phyloP scores from a whole-genome alignment of 2,888 invertebrate species.

The Cantharis rufa region DNA sequence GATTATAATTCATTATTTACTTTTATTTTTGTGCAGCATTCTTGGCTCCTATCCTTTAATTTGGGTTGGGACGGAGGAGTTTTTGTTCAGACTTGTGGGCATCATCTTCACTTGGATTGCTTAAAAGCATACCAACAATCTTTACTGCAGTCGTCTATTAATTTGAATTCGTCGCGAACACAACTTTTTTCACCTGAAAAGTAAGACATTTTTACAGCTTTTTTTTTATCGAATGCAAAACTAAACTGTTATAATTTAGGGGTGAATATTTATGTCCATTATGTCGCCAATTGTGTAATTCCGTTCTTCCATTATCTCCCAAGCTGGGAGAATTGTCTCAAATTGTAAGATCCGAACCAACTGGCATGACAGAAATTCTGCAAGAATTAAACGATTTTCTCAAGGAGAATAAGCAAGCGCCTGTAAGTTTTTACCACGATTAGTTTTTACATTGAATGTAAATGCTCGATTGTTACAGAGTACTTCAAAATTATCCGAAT shows the following conservation, averaged over 20 bases:
- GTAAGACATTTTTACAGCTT: slow-evolving; percentile 52
- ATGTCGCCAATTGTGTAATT: slow-evolving; percentile 89
- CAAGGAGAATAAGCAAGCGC: slow-evolving; percentile 68
- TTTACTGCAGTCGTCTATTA: slow-evolving; percentile 52
- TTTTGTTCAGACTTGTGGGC: slow-evolving; percentile 94
- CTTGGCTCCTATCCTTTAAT: slow-evolving; percentile 79
- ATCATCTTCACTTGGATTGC: slow-evolving; percentile 94
- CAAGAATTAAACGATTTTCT: slow-evolving; percentile 64
- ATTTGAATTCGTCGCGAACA: background rate
- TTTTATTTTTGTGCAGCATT: slow-evolving; percentile 59
- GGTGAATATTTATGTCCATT: slow-evolving; percentile 95
- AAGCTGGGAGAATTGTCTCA: slow-evolving; percentile 70
- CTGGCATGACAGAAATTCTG: slow-evolving; percentile 56
- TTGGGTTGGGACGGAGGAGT: slow-evolving; percentile 91
- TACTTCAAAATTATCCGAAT: slow-evolving; percentile 77
- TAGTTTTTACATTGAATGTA: slow-evolving; percentile 11
- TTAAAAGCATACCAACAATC: slow-evolving; percentile 88
- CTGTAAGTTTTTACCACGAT: slow-evolving; percentile 56
- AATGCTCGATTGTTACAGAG: slow-evolving; percentile 55
- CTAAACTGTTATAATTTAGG: slow-evolving; percentile 48
- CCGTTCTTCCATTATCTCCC: slow-evolving; percentile 83
- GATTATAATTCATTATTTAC: background rate
- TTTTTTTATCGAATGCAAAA: background rate
- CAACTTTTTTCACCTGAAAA: slow-evolving; percentile 60
- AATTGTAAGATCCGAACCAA: slow-evolving; percentile 64